Evolutionary conservation across 2,888 invertebrate species (phyloP), one percentile per base, ranked within the genome.

Genomic region (Cantharis nigra): DNA sequence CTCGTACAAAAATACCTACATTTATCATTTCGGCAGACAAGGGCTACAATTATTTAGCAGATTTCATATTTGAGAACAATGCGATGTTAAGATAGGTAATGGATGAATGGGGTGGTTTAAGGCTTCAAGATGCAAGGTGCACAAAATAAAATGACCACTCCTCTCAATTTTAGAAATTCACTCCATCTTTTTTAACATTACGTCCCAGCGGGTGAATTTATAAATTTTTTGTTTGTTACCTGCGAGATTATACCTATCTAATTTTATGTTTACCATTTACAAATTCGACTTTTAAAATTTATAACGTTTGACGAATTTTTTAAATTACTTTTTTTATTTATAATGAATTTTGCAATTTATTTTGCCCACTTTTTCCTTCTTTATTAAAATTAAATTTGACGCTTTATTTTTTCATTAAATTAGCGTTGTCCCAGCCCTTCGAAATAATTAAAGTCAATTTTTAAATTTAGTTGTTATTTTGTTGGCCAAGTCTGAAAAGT

Each of bases 61-160:
- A 87, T 85, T 87, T 86, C 86, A 85, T 86, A 85, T 86, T 84
- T 81, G 80, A 81, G 85, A 85, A 85, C 85, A 85, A 85, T 84
- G 78, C 72, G 78, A 78, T 77, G 69, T 72, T 71, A 75, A 71
- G 81, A 80, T 78, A 78, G 79, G 77, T 76, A 74, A 71, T 71
- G 70, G 80, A 84, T 83, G 83, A 83, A 83, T 81, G 82, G 82
- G 83, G 80, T 82, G 84, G 85, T 86, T 86, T 85, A 83, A 85
- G 84, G 83, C 85, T 83, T 84, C 81, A 80, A 83, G 81, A 84
- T 83, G 86, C 86, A 86, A 86, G 86, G 86, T 86, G 86, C 85
- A 83, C 85, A 85, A 86, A 85, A 85, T 83, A 83, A 82, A 80
- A 70, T 72, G 65, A 82, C 85, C 86, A 85, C 87, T 83, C 86